Evolutionary conservation across 2,113 vertebrate genomes (phyloP), one percentile per base, ranked within the genome.

Genomic region (Tragelaphus scriptus): DNA sequence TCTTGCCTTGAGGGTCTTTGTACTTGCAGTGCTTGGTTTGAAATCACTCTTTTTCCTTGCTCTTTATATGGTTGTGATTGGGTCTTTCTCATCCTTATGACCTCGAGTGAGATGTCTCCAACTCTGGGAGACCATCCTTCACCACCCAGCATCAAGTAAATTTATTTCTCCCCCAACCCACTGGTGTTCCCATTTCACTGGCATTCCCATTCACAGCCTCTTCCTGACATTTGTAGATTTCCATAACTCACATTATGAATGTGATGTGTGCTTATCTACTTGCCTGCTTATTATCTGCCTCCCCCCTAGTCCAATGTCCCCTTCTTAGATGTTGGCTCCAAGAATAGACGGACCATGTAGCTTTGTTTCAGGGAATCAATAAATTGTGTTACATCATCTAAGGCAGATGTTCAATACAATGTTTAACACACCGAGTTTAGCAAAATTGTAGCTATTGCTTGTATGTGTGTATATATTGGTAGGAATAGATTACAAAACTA

Each of bases 321-420:
- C 3, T 12, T 58, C 12, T 80, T 61, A 87, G 77, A 11, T 56
- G 2, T 26, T 85, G 68, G 12, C 26, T 93, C 3, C 30, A 28
- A 6, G 19, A 95, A 55, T n/a, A 2, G n/a, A 95, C 49, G 10
- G 32, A 77, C 6, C 26, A 36, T 19, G 11, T 21, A 6, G 77
- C 19, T 97, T 95, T 65, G 51, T 90, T 96, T 84, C 21, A 56
- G 58, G 19, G 51, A 58, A 49, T 80, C 53, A 58, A 21, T 49
- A 59, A 47, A 63, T 58, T 71, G 58, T 87, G 44, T 79, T 89
- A 26, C 49, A 58, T 79, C 36, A 85, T 28, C 84, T 58, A 89
- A 87, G 36, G 28, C 23, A 79, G 21, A 81, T 77, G 30, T 86
- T 82, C n/a, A 12, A 21, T 36, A 85, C 30, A 49, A 28, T 36